Percentiles rank a stretch among this genome's conserved stretches.
These are phyloP conservation scores for Neoitamus cyanurus DNA, from an alignment of 2,888 invertebrate species.

Conservation along the genomic window DNA sequence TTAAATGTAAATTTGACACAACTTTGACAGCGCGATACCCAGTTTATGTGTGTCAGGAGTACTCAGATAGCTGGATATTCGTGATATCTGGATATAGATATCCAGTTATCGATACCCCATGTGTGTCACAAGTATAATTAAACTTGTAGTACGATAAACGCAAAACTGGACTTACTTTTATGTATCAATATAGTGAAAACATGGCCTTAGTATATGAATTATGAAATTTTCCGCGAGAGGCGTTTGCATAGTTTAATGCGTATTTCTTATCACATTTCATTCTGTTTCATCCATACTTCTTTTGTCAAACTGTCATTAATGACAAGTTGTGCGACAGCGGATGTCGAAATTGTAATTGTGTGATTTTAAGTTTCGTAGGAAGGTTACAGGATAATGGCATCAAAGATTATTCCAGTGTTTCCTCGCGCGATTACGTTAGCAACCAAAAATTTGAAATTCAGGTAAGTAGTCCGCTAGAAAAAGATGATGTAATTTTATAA, in stretches of 20 bases:
- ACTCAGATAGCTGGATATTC: no score
- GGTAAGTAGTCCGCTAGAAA: conserved; percentile 13
- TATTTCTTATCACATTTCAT: neutral
- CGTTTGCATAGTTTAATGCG: neutral
- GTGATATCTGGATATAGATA: no score
- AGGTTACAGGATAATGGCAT: conserved; percentile 33
- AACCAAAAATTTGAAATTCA: conserved; percentile 23
- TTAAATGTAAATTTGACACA: no score
- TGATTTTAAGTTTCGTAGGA: neutral
- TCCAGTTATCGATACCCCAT: no score
- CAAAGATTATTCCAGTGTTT: conserved; percentile 26
- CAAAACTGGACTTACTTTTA: no score
- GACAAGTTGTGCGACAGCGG: neutral
- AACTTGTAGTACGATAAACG: no score
- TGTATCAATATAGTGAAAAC: neutral
- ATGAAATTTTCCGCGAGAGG: neutral
- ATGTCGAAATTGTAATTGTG: neutral
- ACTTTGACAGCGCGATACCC: no score
- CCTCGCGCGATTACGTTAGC: neutral
- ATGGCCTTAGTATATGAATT: neutral
- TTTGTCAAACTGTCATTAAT: neutral
- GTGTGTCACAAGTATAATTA: no score
- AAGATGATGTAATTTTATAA: conserved; percentile 52
- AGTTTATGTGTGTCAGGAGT: no score
- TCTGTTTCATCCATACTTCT: neutral